Evolutionary conservation across 2,797 vertebrate species (phyloP).

Genomic region (Ceyx erithaca): DNA sequence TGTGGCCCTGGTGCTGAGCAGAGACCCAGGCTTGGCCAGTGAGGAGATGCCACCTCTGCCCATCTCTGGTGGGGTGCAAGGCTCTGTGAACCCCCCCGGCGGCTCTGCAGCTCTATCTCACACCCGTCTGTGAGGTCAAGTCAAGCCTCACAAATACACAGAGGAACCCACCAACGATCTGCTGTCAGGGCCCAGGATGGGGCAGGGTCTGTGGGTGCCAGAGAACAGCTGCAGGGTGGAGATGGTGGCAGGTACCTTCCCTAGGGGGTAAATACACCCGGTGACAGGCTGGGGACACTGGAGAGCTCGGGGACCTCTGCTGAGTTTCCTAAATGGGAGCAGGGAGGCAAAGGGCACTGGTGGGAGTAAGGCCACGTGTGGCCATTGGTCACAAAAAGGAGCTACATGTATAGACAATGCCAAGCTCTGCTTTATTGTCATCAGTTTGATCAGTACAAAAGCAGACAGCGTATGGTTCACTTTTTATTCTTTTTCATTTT

Average conservation of each 20-base stretch:
- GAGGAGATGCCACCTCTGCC: neutral
- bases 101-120: neutral
- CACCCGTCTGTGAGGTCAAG: neutral
- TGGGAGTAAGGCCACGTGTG: rapidly evolving
- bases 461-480: constrained; percentile 21
- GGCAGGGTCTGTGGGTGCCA: neutral
- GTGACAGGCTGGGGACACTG: neutral
- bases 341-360: neutral
- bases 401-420: neutral
- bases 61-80: rapidly evolving
- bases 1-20: neutral
- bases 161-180: neutral
- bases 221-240: neutral
- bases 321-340: neutral
- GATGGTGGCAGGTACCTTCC: neutral
- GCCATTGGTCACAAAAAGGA: neutral
- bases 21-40: rapidly evolving
- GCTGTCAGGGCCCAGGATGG: rapidly evolving
- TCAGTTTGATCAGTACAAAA: constrained; percentile 53
- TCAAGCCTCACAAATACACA: neutral
- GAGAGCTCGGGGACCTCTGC: neutral
- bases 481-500: constrained; percentile 68
- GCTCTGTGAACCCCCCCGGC: rapidly evolving
- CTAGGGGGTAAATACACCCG: rapidly evolving
- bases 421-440: constrained; percentile 52